Evolutionary conservation across 2,113 vertebrate genomes (phyloP), one percentile per base, ranked within the genome.

Genomic region (Oreochromis aureus): DNA sequence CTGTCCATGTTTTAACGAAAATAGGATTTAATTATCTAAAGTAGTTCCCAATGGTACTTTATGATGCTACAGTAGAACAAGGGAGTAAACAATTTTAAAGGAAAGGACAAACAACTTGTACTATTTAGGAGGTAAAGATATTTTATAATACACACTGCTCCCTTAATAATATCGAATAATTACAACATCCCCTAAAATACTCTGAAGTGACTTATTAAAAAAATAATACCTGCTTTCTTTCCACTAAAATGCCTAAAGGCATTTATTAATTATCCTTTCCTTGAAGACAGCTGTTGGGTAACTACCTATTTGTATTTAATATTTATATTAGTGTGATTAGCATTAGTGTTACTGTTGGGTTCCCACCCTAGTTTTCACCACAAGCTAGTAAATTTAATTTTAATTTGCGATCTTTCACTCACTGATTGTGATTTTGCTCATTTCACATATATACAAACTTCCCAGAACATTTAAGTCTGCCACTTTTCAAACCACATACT

Each of bases 1-100:
- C 15, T 5, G 4, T 30, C 44, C 44, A 76, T 0, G 4, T 27
- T 30, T 30, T 76, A 32, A 18, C 19, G 0, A 48, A 51, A 30
- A 19, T 76, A 48, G 16, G 16, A 30, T 12, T 48, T 51, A 51
- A 51, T 30, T 76, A 30, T 19, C 24, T 76, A 2, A 76, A 11
- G 41, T 76, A 19, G 8, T 73, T 73, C 9, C 39, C 39, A 48
- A 73, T 27, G 15, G 9, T 0, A 48, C 2, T 48, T 48, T 1
- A 27, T 0, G 24, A 30, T 76, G 71, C 9, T 18, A 18, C 39
- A 73, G 1, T 73, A 46, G 22, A 27, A 73, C 39, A 73, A 76
- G 24, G 15, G 24, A 76, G 9, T 27, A 48, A 44, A 2, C 24
- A 3, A 18, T 76, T 48, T 30, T 48, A 48, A 48, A 76, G 15